Conservation (phyloP, 1,140 invertebrate species). For the Helicorthomorpha holstii region DNA sequence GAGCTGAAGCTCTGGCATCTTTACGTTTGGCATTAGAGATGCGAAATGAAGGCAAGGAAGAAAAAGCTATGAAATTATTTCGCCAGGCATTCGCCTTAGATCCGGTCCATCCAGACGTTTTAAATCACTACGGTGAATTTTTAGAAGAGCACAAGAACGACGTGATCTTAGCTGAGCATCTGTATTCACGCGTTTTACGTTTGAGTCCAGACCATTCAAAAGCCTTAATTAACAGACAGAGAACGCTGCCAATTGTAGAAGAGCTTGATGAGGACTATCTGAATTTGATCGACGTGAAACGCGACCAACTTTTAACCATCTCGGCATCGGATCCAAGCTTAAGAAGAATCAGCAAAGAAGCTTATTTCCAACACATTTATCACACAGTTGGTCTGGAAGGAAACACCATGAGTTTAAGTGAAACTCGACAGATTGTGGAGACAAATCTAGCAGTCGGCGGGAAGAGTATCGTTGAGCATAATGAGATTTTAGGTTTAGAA, state of each 20-base stretch:
- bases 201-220: constrained; percentile 62
- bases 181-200: constrained; percentile 64
- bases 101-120: constrained; percentile 76
- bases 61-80: constrained; percentile 74
- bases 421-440: constrained; percentile 82
- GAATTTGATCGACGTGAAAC: constrained; percentile 65
- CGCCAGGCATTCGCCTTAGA: constrained; percentile 77
- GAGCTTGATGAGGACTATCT: constrained; percentile 67
- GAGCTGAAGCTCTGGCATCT: constrained; percentile 57
- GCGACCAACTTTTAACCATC: constrained; percentile 58
- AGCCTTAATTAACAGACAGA: constrained; percentile 59
- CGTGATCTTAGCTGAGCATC: constrained; percentile 72
- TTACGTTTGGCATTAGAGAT: constrained; percentile 68
- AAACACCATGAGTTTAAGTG: constrained; percentile 86
- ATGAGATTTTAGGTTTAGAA: constrained; percentile 87
- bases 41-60: constrained; percentile 56
- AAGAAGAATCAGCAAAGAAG: constrained; percentile 74
- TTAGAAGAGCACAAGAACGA: constrained; percentile 71
- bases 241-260: constrained; percentile 75
- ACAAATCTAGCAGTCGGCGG: constrained; percentile 80
- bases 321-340: constrained; percentile 61
- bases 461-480: constrained; percentile 90
- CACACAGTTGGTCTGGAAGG: constrained; percentile 96
- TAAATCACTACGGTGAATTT: constrained; percentile 87
- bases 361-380: constrained; percentile 89